These are phyloP conservation scores for Ennomos quercinarius DNA, from an alignment of 2,888 invertebrate species.

Conservation along the genomic window DNA sequence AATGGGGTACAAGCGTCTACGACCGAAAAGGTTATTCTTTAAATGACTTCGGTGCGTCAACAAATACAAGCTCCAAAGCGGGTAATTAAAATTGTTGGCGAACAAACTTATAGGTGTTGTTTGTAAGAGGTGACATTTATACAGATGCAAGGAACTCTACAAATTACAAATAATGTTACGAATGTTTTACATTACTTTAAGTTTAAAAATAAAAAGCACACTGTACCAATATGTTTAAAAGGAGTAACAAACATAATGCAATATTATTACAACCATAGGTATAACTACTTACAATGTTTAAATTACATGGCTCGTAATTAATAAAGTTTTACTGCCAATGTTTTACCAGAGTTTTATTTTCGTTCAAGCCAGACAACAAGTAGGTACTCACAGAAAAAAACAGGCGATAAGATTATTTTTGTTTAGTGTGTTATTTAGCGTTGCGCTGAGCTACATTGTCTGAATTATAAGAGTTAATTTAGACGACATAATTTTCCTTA, in stretches of 20 bases:
- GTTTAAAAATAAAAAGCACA: not conserved
- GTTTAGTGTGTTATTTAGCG: slow-evolving; percentile 5
- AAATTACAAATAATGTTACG: not conserved
- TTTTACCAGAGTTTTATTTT: slow-evolving; percentile 15
- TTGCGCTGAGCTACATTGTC: slow-evolving; percentile 1
- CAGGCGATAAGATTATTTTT: slow-evolving; percentile 6
- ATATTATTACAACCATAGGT: too few relatives aligned
- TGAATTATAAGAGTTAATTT: slow-evolving; percentile 13
- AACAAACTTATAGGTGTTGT: slow-evolving; percentile 18
- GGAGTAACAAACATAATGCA: too few relatives aligned
- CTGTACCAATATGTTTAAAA: too few relatives aligned
- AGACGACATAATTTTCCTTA: slow-evolving; percentile 21
- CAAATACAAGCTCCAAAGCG: not conserved
- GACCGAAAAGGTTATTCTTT: slow-evolving; percentile 18
- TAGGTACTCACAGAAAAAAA: slow-evolving; percentile 6
- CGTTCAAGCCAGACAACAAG: slow-evolving; percentile 7
- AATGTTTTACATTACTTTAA: not conserved
- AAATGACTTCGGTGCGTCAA: slow-evolving; percentile 9
- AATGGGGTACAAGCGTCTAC: slow-evolving; percentile 20
- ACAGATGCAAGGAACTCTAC: slow-evolving; percentile 5
- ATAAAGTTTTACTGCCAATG: slow-evolving; percentile 17
- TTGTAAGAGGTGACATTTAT: slow-evolving; percentile 16
- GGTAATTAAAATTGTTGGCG: slow-evolving; percentile 22
- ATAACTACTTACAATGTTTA: too few relatives aligned
- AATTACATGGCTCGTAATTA: slow-evolving; percentile 1